Evolutionary conservation across 1,140 invertebrate species (phyloP), one percentile per base, ranked within the genome.

Genomic region (Drosophila kurseongensis): DNA sequence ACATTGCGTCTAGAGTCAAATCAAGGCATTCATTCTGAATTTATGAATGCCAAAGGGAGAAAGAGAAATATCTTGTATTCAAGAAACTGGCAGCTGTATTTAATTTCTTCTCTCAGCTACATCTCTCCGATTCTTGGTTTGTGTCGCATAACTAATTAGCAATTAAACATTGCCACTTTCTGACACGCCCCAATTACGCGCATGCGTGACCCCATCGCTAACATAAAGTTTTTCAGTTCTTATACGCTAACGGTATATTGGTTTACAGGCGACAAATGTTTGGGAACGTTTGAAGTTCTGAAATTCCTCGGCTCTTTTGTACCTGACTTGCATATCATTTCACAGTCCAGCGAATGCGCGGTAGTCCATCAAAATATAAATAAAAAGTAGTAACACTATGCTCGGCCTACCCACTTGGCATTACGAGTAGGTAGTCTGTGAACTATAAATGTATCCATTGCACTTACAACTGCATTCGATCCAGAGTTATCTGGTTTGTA

Each of bases 321-420:
- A 76, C 62, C 66, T 88, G 82, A 86, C 75, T 74, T 78, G 78
- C 75, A 86, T 86, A 71, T 75, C 32, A 78, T 85, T 88, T 86
- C 75, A 78, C 78, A 67, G 57, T 27, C 65, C 47, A 63, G 52
- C 36, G 58, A 71, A 36, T 42, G n/a, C 10, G 52, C 44, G 44
- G 18, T 44, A 48, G 66, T 71, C 68, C 65, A 35, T 71, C 68
- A 72, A 71, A 71, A 68, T 42, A 50, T 29, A 48, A 67, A 50
- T 42, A 16, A 16, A 57, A 69, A 50, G 18, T 32, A 35, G 47
- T 54, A 40, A 50, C 57, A 66, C 52, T 56, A 41, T 50, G 32
- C 42, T 38, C 18, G 18, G 48, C 14, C 63, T 51, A n/a, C 48
- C 27, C 48, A 51, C 75, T 82, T 82, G 68, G 67, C 63, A 74